Percentiles rank a stretch among this genome's conserved stretches.
phyloP scores from a whole-genome alignment of 2,797 vertebrate species.

The Falco peregrinus region DNA sequence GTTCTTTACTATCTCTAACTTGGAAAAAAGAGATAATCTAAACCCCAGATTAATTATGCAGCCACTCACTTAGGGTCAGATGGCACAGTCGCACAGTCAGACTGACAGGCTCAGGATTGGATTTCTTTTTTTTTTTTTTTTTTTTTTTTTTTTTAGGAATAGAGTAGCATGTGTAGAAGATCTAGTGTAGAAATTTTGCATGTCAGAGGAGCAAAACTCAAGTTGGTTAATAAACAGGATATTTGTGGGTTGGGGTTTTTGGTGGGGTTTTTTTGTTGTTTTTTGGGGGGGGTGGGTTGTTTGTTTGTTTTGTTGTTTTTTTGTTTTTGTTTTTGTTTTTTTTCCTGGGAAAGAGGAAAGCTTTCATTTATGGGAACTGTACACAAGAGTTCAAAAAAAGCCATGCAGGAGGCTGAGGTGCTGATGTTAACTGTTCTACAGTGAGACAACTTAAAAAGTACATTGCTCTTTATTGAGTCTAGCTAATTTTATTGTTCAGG shows the following conservation, averaged over 20 bases:
- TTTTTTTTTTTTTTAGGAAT: rapidly evolving
- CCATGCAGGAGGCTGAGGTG: neutral
- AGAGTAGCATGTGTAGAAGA: neutral
- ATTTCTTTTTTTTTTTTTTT: rapidly evolving
- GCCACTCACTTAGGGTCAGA: neutral
- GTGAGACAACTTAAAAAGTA: neutral
- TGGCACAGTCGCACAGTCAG: neutral
- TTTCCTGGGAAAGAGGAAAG: neutral
- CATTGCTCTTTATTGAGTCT: neutral
- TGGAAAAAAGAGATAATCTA: neutral
- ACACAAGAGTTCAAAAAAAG: neutral
- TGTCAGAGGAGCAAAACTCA: neutral
- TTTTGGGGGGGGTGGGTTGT: neutral
- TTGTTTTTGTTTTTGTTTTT: neutral
- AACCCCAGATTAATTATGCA: neutral
- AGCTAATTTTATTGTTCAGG: neutral
- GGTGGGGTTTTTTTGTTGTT: too few species aligned
- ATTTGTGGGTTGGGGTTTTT: neutral
- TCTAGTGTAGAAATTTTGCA: neutral
- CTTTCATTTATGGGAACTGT: neutral
- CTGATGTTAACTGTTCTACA: neutral
- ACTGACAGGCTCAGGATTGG: neutral
- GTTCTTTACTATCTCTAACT: neutral
- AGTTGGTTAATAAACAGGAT: neutral
- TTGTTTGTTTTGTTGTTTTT: neutral